Base-by-base conservation (phyloP, 2,113 vertebrate genomes). In the Motacilla tschutschensis region DNA sequence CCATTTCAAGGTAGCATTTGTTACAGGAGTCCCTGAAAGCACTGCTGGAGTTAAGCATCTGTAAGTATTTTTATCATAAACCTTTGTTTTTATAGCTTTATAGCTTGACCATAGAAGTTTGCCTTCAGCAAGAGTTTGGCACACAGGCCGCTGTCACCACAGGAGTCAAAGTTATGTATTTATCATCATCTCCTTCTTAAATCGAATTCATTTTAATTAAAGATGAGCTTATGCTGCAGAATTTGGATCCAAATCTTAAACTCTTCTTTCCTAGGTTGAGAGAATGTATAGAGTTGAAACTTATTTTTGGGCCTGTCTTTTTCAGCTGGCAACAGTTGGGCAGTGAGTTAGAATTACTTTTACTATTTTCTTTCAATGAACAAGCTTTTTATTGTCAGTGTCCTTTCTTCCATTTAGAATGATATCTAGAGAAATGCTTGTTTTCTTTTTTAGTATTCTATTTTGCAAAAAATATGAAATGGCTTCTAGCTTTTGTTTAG, bases 181-280 rank as follows among this genome's bases (percentile, higher is more conserved):
- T 89, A 64, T 72, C 90, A 46, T 85, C 14, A 62, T 83, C 53
- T 83, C 17, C 25, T 78, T 81, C 50, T 76, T 67, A 77, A 74
- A 77, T 78, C 59, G 88, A 71, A 55, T 88, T 77, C 4, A 63
- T 90, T 92, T 89, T 74, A 72, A 82, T 92, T 86, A 82, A 63
- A 87, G 59, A 62, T 86, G 50, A 66, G 22, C 54, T 93, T 82
- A 44, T 78, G 72, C 62, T 87, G 25, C 82, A 87, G 50, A 70
- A 57, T 78, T 85, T 2, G 1, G 26, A 81, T 88, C 53, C 31
- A 84, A 63, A 78, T 66, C 51, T 85, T 62, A 41, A 88, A 64
- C 36, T 60, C 20, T 74, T 10, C 53, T 70, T 59, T 57, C 59
- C 9, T 36, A 88, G n/a, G 25, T 3, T 88, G 64, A 48, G 33